Conservation (phyloP, 2,797 vertebrate species). For the Gallinago stenura region DNA sequence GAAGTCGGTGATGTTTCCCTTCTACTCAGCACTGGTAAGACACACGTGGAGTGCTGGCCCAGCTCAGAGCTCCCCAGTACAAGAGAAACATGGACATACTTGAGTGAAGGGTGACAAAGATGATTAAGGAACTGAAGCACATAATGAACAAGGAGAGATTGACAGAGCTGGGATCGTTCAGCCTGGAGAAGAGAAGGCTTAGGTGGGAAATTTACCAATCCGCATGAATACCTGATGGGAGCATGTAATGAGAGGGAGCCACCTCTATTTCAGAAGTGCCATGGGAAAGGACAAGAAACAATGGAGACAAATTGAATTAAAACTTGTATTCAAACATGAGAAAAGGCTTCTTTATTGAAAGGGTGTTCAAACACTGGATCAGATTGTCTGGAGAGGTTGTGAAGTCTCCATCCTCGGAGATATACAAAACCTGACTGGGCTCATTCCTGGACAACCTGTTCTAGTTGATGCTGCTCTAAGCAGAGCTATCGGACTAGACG, state of each 20-base stretch:
- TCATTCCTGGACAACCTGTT: background rate
- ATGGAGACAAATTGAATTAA: background rate
- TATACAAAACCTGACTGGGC: background rate
- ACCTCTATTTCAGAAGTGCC: background rate
- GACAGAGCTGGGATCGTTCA: background rate
- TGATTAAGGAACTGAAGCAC: background rate
- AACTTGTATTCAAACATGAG: background rate
- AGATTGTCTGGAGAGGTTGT: background rate
- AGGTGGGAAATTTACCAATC: background rate
- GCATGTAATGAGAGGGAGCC: background rate
- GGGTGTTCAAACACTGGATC: background rate
- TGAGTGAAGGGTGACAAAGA: background rate
- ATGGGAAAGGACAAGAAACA: background rate
- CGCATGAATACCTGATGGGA: background rate
- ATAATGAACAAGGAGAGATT: background rate
- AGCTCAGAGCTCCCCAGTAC: background rate
- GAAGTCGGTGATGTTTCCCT: background rate
- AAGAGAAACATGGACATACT: background rate
- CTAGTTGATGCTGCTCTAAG: background rate
- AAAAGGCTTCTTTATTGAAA: background rate
- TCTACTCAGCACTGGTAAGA: background rate
- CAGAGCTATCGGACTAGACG: background rate
- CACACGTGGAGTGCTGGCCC: accelerated
- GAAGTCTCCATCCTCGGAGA: background rate
- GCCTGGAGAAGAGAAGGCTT: background rate